Conservation (phyloP, 1,140 invertebrate genomes). For the Cydia pomonella region DNA sequence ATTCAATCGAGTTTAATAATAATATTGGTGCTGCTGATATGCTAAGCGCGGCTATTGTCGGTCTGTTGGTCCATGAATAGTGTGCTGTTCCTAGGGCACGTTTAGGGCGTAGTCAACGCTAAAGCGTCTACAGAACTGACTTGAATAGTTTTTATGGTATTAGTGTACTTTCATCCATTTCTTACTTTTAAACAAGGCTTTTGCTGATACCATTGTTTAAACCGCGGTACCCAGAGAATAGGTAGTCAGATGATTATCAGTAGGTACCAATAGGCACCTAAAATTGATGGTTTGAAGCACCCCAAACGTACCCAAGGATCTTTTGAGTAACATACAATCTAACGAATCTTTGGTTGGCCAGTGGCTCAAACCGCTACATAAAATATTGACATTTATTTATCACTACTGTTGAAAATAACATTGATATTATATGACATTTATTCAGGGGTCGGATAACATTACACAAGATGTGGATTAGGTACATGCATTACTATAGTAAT, state of each 20-base stretch:
- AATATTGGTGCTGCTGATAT: background rate
- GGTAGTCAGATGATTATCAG: no score
- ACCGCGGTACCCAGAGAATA: no score
- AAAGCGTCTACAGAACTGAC: background rate
- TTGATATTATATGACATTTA: slow-evolving; percentile 26
- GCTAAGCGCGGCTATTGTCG: background rate
- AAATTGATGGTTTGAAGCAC: background rate
- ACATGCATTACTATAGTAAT: slow-evolving; percentile 18
- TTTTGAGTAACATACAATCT: background rate
- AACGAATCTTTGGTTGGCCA: slow-evolving; percentile 6
- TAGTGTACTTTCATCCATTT: no score
- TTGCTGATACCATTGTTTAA: no score
- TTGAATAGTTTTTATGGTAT: no score
- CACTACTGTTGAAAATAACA: slow-evolving; percentile 5
- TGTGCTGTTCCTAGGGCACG: background rate
- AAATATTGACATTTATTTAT: slow-evolving; percentile 32
- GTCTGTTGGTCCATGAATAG: slow-evolving; percentile 6
- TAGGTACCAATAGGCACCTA: no score
- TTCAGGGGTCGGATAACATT: background rate
- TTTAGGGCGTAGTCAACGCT: background rate
- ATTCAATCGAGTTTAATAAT: no score
- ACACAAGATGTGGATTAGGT: background rate
- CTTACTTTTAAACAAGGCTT: no score
- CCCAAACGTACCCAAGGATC: background rate
- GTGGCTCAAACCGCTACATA: slow-evolving; percentile 4